Percentiles rank a stretch among this genome's conserved stretches.
Evolutionary conservation across 2,888 invertebrate species (phyloP).

Genomic region (Calephelis perditalis): DNA sequence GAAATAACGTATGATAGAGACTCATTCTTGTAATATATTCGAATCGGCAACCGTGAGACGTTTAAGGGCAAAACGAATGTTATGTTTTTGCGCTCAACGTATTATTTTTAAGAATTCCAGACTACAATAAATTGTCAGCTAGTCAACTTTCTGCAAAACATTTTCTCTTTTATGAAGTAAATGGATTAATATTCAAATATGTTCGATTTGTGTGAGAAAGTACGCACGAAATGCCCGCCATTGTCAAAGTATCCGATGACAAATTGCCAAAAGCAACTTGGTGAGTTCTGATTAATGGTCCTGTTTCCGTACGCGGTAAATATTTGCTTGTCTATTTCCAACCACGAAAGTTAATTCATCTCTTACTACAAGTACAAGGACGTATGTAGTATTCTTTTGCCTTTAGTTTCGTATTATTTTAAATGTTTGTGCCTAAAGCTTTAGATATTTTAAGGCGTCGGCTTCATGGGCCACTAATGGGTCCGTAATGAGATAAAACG

Average conservation of each 20-base stretch:
- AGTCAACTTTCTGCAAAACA: background rate
- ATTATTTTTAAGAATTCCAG: too few relatives aligned
- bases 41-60: too few relatives aligned
- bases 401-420: background rate
- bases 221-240: constrained; percentile 22
- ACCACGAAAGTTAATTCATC: constrained; percentile 24
- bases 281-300: constrained; percentile 35
- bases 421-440: too few relatives aligned
- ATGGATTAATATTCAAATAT: constrained; percentile 15
- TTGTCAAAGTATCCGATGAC: constrained; percentile 24
- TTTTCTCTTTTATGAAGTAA: background rate
- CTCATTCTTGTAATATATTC: too few relatives aligned
- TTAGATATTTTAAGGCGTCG: too few relatives aligned
- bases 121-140: too few relatives aligned
- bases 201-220: constrained; percentile 10
- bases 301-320: constrained; percentile 28
- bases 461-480: too few relatives aligned
- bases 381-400: background rate
- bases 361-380: constrained; percentile 1
- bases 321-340: constrained; percentile 34
- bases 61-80: too few relatives aligned
- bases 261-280: constrained; percentile 28
- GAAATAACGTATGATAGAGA: too few relatives aligned
- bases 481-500: too few relatives aligned
- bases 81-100: too few relatives aligned